These are phyloP conservation scores for Nomada ruficornis DNA, from an alignment of 2,888 invertebrate genomes.

Conservation along the genomic window DNA sequence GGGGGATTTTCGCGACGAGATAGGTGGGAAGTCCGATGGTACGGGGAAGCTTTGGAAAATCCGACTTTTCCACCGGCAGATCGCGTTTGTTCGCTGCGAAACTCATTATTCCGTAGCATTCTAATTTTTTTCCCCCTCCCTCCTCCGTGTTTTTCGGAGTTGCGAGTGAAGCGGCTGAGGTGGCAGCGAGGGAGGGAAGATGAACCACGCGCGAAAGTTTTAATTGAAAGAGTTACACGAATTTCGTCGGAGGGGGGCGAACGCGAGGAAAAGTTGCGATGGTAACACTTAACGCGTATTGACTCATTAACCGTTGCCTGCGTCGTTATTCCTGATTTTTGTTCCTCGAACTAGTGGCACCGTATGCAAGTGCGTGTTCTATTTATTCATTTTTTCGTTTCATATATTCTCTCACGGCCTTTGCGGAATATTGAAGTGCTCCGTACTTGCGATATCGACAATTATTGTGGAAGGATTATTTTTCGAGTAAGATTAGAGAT, in stretches of 20 bases:
- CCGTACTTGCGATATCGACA: not conserved
- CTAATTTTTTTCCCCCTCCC: conserved; percentile 45
- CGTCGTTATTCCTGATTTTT: conserved; percentile 51
- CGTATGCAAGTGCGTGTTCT: not conserved
- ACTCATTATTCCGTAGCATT: conserved; percentile 67
- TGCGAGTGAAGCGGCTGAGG: not conserved
- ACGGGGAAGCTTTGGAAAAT: conserved; percentile 11
- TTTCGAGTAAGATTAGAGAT: too few species aligned
- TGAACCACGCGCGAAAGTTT: conserved; percentile 69
- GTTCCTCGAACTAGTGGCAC: conserved; percentile 13
- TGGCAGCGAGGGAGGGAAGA: conserved; percentile 40
- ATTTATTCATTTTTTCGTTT: not conserved
- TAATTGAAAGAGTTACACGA: conserved; percentile 73
- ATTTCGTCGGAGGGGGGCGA: conserved; percentile 53
- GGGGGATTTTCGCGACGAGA: conserved; percentile 10
- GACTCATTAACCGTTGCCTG: conserved; percentile 54
- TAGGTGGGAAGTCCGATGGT: not conserved
- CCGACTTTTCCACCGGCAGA: conserved; percentile 41
- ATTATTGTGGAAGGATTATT: too few species aligned
- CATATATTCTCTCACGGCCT: too few species aligned
- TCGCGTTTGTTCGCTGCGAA: conserved; percentile 54
- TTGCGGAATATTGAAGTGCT: not conserved
- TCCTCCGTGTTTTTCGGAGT: conserved; percentile 34
- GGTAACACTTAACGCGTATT: conserved; percentile 52
- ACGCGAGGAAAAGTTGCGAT: conserved; percentile 45